A percentile compares a stretch with the other conserved stretches of the same genome.
These are phyloP conservation scores for Zygaena filipendulae DNA, from an alignment of 2,888 invertebrate species.

Conservation along the genomic window DNA sequence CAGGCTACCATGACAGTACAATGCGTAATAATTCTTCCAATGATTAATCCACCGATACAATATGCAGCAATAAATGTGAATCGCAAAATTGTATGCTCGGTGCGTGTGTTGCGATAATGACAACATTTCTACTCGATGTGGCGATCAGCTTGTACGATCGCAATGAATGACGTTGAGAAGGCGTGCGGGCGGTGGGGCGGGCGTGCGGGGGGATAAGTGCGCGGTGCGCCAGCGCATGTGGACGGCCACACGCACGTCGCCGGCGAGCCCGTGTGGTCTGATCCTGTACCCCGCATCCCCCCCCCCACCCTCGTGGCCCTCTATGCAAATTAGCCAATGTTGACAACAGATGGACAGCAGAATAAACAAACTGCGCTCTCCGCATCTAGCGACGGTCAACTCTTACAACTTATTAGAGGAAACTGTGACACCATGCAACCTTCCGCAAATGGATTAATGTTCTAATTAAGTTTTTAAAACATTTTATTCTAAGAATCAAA, in stretches of 20 bases:
- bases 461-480: no score
- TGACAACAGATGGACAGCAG: slow-evolving; percentile 69
- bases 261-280: slow-evolving; percentile 69
- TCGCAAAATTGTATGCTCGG: slow-evolving; percentile 39
- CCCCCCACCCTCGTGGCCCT: slow-evolving; percentile 34
- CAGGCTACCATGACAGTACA: no score
- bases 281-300: slow-evolving; percentile 25
- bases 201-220: slow-evolving; percentile 29
- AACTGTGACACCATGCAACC: slow-evolving; percentile 6
- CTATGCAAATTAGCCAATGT: slow-evolving; percentile 68
- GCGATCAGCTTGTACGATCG: slow-evolving; percentile 59
- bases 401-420: slow-evolving; percentile 1
- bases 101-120: slow-evolving; percentile 59
- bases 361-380: slow-evolving; percentile 64
- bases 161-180: slow-evolving; percentile 59
- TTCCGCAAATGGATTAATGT: no score
- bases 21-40: slow-evolving; percentile 26
- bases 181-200: slow-evolving; percentile 28
- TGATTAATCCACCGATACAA: slow-evolving; percentile 35
- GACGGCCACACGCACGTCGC: slow-evolving; percentile 66
- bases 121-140: slow-evolving; percentile 60
- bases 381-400: slow-evolving; percentile 29
- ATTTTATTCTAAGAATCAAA: no score
- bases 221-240: slow-evolving; percentile 60
- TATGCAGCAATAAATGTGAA: slow-evolving; percentile 33